Evolutionary conservation across 2,797 vertebrate genomes (phyloP), one percentile per base, ranked within the genome.

Genomic region (Microcaecilia unicolor): DNA sequence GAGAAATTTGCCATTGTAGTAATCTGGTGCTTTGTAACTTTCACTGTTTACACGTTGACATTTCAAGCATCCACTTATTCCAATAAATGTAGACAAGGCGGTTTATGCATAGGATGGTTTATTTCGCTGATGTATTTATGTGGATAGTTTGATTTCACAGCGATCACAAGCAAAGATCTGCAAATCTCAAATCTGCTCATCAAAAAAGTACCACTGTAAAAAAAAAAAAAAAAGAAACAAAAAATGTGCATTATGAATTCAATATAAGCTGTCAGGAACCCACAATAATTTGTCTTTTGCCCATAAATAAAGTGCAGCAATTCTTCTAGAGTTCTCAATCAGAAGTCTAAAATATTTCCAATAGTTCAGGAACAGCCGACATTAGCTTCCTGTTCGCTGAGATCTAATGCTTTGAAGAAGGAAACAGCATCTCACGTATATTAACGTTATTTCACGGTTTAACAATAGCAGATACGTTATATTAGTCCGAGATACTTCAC

Each of bases 121-220:
- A 62, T 69, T 78, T 22, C 61, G 54, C 43, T 47, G 43, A 56
- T 65, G 62, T 61, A 55, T 51, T 79, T 50, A 26, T 64, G 44
- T 65, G 31, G 35, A 34, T 52, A 10, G 15, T 48, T 44, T 48
- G 64, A 57, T 66, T n/a, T 59, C 30, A 19, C 28, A 47, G 18
- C 5, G 27, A 36, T 49, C 25, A 10, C 23, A 34, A 34, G 17
- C 34, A 48, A 28, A 3, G 31, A 41, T 64, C 44, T 57, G 64
- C 72, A 73, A 61, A 64, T 75, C 61, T 34, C 28, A 51, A 18
- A 36, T 29, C 56, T 51, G 33, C 47, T 43, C 51, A 68, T 25
- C 31, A 18, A 20, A n/a, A 49, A 48, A 66, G 67, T 61, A 64
- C 44, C 58, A 64, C 53, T 70, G 57, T 53, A 60, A 65, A 33